These are phyloP conservation scores for Fistularia commersonii DNA, from an alignment of 2,797 vertebrate genomes.

Conservation along the genomic window DNA sequence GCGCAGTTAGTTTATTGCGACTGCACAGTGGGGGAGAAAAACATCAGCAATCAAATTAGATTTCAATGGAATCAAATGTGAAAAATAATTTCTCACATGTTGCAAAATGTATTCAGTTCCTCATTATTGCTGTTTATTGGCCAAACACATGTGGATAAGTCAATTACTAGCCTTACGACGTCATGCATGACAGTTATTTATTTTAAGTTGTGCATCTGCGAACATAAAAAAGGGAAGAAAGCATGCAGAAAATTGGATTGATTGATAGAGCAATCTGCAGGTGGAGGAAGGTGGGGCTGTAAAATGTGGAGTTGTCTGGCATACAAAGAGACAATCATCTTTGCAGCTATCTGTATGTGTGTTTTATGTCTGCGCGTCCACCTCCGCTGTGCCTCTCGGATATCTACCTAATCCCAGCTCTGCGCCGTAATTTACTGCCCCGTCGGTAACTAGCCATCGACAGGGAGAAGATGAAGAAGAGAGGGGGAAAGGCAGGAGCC, in stretches of 20 bases:
- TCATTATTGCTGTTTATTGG: neutral
- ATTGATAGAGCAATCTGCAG: constrained; percentile 66
- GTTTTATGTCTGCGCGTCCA: constrained; percentile 8
- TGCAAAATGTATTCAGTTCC: no score
- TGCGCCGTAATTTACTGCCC: constrained; percentile 67
- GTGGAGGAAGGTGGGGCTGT: constrained; percentile 37
- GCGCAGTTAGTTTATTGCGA: no score
- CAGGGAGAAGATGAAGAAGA: constrained; percentile 56
- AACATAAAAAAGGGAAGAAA: constrained; percentile 24
- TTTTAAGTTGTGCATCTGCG: constrained; percentile 23
- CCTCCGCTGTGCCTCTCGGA: constrained; percentile 36
- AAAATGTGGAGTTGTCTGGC: constrained; percentile 58
- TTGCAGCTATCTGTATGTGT: constrained; percentile 18
- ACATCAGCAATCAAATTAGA: no score
- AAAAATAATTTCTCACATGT: no score
- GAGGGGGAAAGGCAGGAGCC: constrained; percentile 44
- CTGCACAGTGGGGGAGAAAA: no score
- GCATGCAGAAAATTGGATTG: constrained; percentile 45
- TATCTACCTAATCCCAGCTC: constrained; percentile 60
- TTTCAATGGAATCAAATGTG: no score
- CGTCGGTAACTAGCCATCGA: constrained; percentile 67
- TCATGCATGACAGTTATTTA: neutral
- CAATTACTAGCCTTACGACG: no score
- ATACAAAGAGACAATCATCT: constrained; percentile 57
- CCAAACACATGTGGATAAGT: constrained; percentile 8